Evolutionary conservation across 2,113 vertebrate species (phyloP).

Genomic region (human (Homo sapiens)): GRCh38 chr4:9815001-9815500

Average conservation of each 20-base stretch:
- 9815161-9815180: background rate
- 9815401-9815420: background rate
- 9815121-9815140: background rate
- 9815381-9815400: background rate
- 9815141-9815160: background rate
- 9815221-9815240: accelerated
- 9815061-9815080: background rate
- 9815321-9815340: background rate
- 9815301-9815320: background rate
- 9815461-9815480: background rate
- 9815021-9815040: background rate
- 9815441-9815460: background rate
- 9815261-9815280: background rate
- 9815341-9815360: background rate
- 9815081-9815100: background rate
- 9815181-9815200: slow-evolving; percentile 43
- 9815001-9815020: accelerated
- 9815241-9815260: accelerated
- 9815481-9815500: background rate
- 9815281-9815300: background rate
- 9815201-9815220: accelerated
- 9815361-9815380: background rate
- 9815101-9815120: background rate
- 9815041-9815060: background rate
- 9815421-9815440: background rate